These are phyloP conservation scores for Hipposideros larvatus DNA, from an alignment of 2,797 vertebrate genomes.

Conservation along the genomic window DNA sequence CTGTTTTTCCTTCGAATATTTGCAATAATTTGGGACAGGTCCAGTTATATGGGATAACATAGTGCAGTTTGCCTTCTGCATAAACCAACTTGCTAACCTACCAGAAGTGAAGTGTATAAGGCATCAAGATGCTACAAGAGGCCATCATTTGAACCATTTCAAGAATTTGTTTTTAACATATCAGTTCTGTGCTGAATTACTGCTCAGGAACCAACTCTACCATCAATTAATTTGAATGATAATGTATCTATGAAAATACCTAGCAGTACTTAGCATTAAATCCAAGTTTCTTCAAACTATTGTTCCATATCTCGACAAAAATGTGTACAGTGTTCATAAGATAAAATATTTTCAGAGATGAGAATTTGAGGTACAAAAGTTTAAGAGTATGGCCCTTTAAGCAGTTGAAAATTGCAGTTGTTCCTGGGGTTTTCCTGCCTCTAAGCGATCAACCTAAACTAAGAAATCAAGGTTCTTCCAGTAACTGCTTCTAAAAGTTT, in stretches of 20 bases:
- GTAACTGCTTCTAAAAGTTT: background rate
- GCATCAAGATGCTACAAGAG: background rate
- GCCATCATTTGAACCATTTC: background rate
- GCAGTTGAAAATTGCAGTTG: background rate
- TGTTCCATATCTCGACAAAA: background rate
- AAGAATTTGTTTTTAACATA: background rate
- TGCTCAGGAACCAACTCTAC: background rate
- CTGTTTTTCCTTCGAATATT: background rate
- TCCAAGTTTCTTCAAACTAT: background rate
- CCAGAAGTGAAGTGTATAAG: background rate
- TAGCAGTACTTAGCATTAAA: background rate
- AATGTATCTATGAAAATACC: background rate
- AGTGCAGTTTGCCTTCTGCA: background rate
- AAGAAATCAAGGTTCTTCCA: constrained; percentile 3
- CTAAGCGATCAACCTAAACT: background rate
- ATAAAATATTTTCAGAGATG: background rate
- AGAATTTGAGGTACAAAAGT: background rate
- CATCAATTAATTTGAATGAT: background rate
- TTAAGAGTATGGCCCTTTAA: background rate
- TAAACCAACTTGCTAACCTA: background rate
- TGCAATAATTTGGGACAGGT: constrained; percentile 3
- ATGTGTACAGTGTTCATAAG: background rate
- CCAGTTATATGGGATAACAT: background rate
- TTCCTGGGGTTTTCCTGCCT: background rate
- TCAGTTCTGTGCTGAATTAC: background rate